Percentiles rank a stretch among this genome's conserved stretches.
Conservation (phyloP, 2,888 invertebrate genomes). For the Coenonympha glycerion region DNA sequence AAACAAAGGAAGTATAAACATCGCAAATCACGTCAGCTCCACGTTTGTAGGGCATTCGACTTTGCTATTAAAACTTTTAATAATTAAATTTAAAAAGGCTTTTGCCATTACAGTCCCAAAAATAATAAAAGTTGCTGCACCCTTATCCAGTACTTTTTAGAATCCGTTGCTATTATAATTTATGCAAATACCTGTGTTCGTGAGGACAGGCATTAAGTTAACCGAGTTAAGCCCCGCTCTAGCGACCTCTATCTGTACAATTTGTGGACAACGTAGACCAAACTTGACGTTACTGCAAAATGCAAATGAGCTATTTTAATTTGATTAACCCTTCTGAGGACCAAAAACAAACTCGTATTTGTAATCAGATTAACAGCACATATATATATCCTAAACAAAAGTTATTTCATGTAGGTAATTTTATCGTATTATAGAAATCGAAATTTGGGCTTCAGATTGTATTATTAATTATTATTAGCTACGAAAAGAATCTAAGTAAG, state of each 20-base stretch:
- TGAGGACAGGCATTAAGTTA: slow-evolving; percentile 21
- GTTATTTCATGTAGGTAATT: too few species aligned
- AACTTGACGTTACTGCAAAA: slow-evolving; percentile 8
- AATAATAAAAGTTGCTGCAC: slow-evolving; percentile 13
- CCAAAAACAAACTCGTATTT: too few species aligned
- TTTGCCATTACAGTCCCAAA: slow-evolving; percentile 3
- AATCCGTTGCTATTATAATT: slow-evolving; percentile 20
- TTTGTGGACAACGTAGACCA: slow-evolving; percentile 17
- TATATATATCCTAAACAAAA: too few species aligned
- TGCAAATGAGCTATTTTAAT: slow-evolving; percentile 5
- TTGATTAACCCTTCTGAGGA: too few species aligned
- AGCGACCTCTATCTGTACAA: slow-evolving; percentile 16
- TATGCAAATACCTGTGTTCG: slow-evolving; percentile 21
- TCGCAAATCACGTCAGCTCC: too few species aligned
- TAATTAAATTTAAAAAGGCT: background rate
- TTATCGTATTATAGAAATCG: too few species aligned
- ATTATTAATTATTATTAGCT: too few species aligned
- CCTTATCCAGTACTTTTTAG: slow-evolving; percentile 17
- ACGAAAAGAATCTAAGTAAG: background rate
- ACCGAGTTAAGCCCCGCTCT: slow-evolving; percentile 16
- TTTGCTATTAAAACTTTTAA: too few species aligned
- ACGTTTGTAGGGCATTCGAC: too few species aligned
- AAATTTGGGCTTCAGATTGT: too few species aligned
- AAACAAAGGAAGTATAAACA: too few species aligned
- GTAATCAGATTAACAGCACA: too few species aligned